A percentile compares a stretch with the other conserved stretches of the same genome.
Evolutionary conservation across 2,113 vertebrate species (phyloP).

Genomic region (Pelvicachromis taeniatus): DNA sequence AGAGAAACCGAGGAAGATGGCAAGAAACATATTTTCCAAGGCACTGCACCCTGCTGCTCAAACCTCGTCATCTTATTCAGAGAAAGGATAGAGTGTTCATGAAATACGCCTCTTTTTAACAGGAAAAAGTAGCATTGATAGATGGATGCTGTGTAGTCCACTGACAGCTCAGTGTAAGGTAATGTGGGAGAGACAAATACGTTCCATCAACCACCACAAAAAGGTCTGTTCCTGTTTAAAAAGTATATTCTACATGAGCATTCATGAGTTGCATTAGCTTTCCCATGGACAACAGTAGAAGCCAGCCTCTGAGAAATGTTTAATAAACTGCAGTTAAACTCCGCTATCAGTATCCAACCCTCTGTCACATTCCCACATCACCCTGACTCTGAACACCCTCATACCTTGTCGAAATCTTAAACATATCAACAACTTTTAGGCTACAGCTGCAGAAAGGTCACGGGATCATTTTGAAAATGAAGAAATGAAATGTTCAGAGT

Average conservation of each 20-base stretch:
- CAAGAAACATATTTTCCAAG: conserved; percentile 45
- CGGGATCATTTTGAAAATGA: background rate
- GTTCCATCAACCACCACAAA: conserved; percentile 8
- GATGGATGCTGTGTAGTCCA: conserved; percentile 35
- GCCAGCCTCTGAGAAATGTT: conserved; percentile 1
- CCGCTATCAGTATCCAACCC: background rate
- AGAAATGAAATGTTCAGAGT: background rate
- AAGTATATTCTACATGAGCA: conserved; percentile 30
- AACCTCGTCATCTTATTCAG: conserved; percentile 44
- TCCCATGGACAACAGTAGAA: conserved; percentile 14
- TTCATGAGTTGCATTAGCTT: conserved; percentile 32
- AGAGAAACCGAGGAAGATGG: conserved; percentile 26
- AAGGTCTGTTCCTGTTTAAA: conserved; percentile 49
- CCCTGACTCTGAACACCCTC: conserved; percentile 18
- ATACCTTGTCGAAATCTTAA: conserved; percentile 16
- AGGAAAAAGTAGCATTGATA: conserved; percentile 51
- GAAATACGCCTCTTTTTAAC: conserved; percentile 29
- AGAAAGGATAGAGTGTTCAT: conserved; percentile 42
- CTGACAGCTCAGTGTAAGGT: conserved; percentile 43
- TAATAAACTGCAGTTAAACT: background rate
- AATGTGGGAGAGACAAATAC: conserved; percentile 47
- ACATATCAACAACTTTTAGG: conserved; percentile 13
- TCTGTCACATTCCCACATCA: conserved; percentile 19
- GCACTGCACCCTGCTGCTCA: conserved; percentile 47
- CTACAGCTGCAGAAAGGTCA: background rate